These are phyloP conservation scores for Ectropis grisescens DNA, from an alignment of 1,140 invertebrate genomes.

Conservation along the genomic window DNA sequence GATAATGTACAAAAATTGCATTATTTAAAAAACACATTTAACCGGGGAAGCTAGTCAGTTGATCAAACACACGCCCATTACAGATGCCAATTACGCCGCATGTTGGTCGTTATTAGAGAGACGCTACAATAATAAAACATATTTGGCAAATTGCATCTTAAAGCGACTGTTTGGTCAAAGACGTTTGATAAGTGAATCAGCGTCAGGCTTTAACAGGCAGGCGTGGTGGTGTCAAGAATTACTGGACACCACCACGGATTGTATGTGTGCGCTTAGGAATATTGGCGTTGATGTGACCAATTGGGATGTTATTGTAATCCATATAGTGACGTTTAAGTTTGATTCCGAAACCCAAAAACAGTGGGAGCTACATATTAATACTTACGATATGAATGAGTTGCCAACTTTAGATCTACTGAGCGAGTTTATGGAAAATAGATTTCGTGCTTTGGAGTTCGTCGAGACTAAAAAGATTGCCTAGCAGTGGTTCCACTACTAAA, in stretches of 20 bases:
- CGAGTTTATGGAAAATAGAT: not conserved
- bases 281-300: not conserved
- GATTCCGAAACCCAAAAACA: not conserved
- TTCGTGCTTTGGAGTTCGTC: not conserved
- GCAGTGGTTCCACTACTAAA: not conserved
- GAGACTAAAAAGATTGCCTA: not conserved
- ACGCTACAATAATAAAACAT: not conserved
- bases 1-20: not conserved
- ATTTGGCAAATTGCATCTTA: not conserved
- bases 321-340: not conserved
- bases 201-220: not conserved
- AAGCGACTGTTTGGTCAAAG: not conserved
- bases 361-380: not conserved
- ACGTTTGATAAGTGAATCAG: not conserved
- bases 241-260: not conserved
- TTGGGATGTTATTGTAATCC: not conserved
- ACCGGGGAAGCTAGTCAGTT: not conserved
- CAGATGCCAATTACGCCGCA: not conserved
- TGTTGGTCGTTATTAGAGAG: not conserved
- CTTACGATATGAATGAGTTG: not conserved
- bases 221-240: too few relatives aligned
- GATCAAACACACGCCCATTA: not conserved
- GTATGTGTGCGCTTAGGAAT: not conserved
- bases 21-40: not conserved
- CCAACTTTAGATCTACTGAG: not conserved